Evolutionary conservation across 1,140 invertebrate species (phyloP), one percentile per base, ranked within the genome.

Genomic region (Portunus trituberculatus): DNA sequence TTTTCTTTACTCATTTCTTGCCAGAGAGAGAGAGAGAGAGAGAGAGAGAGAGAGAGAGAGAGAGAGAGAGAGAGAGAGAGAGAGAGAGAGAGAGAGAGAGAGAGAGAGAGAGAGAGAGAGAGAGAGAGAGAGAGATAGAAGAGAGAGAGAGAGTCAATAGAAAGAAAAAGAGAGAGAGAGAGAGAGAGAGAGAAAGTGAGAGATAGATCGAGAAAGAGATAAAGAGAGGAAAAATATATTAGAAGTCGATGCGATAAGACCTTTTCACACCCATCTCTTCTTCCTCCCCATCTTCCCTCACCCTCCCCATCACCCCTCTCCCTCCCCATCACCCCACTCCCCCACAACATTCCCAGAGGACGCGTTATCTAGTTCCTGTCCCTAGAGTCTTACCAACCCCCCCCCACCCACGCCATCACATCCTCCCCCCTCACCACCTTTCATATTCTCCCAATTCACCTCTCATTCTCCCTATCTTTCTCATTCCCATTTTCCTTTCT

Each of bases 211-310:
- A 46, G 39, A 46, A 1, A 32, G 59, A 88, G 45, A 88, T 29
- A 32, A 32, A n/a, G 86, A 25, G 45, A 32, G 45, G 31, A 32
- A 20, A 88, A n/a, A 88, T 39, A 28, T 29, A 39, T 86, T 31
- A 86, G 32, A 39, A 86, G 83, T 31, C 32, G 32, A 86, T 31
- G 87, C 8, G 87, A 89, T 25, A 46, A 89, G 87, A 45, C 87
- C 52, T 59, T 16, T 59, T 59, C 52, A 59, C 52, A 59, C 52
- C 52, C 52, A 16, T 20, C 20, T 59, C 52, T 59, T 59, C 52
- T 10, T 39, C 39, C 39, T 39, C 39, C 39, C 39, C 39, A 39
- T 39, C 39, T 39, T 6, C 28, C n/a, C n/a, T n/a, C n/a, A n/a
- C n/a, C n/a, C n/a, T n/a, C 16, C 32, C 87, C 31, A 31, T 89